Base-by-base conservation (phyloP, 2,113 vertebrate genomes). In the Callipepla squamata region DNA sequence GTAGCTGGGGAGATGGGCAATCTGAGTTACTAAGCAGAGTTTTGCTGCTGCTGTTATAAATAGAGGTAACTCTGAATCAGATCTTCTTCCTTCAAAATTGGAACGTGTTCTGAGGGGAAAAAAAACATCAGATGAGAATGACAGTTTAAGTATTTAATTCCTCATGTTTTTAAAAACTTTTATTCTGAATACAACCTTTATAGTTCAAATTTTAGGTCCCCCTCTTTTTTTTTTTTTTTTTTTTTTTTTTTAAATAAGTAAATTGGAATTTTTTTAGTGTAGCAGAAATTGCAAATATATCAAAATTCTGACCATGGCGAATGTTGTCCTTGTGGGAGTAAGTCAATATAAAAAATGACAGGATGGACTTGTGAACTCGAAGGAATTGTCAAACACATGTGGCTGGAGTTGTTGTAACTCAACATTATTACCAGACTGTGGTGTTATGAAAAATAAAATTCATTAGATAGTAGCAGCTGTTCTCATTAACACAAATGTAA, bases 21-120 rank as follows among this genome's bases (percentile, higher is more conserved):
- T 55, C 78, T 83, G 59, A 2, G 38, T 92, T 89, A 85, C 72
- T 80, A 82, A 93, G 94, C 61, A 91, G 92, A 85, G 32, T 89
- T 93, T 80, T 87, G 42, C 63, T 87, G 69, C 73, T 1, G 69
- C 73, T 1, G 2, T 91, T 94, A 83, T 70, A 91, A 91, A 94
- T 92, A 92, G 88, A 90, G 62, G 4, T 73, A 59, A 78, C 87
- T 80, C 79, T 74, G 63, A 78, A 80, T 38, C 12, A 79, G 36
- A 38, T 63, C 75, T 83, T 77, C 1, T 62, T 9, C 13, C 48
- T 76, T 19, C 2, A 51, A 10, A 7, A 23, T 57, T 28, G 26
- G 0, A 44, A 66, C 40, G 40, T 30, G 13, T 70, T 58, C 26
- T 30, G 1, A 0, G 18, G 50, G 40, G 57, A 68, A 9, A 53